Percentiles rank a stretch among this genome's conserved stretches.
phyloP scores from a whole-genome alignment of 2,888 invertebrate species.

The Epistrophella euchroma region DNA sequence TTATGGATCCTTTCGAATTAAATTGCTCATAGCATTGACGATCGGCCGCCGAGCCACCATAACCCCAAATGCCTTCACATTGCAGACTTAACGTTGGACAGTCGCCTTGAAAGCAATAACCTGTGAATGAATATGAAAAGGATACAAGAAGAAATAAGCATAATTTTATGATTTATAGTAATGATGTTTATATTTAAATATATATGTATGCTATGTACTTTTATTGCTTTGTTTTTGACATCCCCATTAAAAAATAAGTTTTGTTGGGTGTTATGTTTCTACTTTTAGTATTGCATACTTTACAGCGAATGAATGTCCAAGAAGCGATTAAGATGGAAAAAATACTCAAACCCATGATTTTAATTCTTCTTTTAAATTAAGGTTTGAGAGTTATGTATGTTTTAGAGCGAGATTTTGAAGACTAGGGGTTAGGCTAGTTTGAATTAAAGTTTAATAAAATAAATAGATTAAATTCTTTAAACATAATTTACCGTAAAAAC shows the following conservation, averaged over 20 bases:
- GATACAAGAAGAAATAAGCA: conserved; percentile 40
- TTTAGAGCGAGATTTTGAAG: too few species aligned
- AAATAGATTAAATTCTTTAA: too few species aligned
- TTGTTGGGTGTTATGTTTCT: neutral
- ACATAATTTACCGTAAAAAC: too few species aligned
- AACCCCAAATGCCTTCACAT: conserved; percentile 97
- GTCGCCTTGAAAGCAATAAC: conserved; percentile 95
- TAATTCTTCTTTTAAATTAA: too few species aligned
- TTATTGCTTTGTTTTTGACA: neutral
- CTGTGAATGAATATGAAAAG: conserved; percentile 82
- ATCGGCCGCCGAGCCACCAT: conserved; percentile 92
- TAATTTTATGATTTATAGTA: conserved; percentile 14
- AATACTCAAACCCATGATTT: too few species aligned
- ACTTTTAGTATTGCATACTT: neutral
- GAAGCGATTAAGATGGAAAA: neutral
- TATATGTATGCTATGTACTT: neutral
- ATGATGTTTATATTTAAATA: neutral
- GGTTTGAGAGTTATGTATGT: too few species aligned
- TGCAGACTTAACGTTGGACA: conserved; percentile 95
- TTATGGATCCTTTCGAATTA: conserved; percentile 97
- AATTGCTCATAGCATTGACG: conserved; percentile 96
- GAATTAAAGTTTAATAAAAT: too few species aligned
- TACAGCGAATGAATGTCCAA: neutral
- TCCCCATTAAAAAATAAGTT: neutral
- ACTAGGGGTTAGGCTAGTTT: too few species aligned